These are phyloP conservation scores for Furcula furcula DNA, from an alignment of 2,888 invertebrate genomes.

Conservation along the genomic window DNA sequence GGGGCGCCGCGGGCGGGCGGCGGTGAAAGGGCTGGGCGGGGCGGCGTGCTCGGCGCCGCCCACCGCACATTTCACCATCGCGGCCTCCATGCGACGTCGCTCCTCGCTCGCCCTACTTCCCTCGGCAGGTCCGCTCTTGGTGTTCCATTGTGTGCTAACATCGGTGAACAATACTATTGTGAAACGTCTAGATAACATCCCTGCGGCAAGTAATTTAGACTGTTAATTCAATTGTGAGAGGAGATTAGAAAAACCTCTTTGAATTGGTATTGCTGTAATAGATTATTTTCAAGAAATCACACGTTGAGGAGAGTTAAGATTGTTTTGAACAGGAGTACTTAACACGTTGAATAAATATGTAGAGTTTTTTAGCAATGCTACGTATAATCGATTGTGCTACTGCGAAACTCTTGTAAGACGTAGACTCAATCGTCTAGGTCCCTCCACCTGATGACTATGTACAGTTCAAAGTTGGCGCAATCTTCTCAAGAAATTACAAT, in stretches of 20 bases:
- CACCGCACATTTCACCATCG: constrained; percentile 74
- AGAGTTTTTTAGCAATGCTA: too few species aligned
- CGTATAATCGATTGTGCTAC: too few species aligned
- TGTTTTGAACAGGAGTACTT: too few species aligned
- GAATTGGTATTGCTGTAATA: constrained; percentile 16
- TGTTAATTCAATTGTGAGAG: constrained; percentile 49
- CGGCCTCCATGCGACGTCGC: constrained; percentile 44
- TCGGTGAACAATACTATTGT: constrained; percentile 71
- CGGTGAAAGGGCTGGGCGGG: constrained; percentile 77
- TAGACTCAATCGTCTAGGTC: too few species aligned
- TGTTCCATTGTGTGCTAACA: constrained; percentile 74
- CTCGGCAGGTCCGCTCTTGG: constrained; percentile 69
- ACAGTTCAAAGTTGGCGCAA: too few species aligned
- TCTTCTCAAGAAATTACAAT: too few species aligned
- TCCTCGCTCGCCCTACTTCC: constrained; percentile 71
- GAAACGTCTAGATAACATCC: constrained; percentile 73
- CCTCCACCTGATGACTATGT: too few species aligned
- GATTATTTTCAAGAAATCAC: constrained; percentile 7
- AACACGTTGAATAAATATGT: too few species aligned
- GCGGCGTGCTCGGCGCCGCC: constrained; percentile 74
- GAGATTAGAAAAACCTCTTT: constrained; percentile 33
- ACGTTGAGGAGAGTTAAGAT: too few species aligned
- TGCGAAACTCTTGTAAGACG: too few species aligned
- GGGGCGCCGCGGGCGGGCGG: constrained; percentile 69
- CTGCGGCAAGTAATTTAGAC: constrained; percentile 53